phyloP scores from a whole-genome alignment of 2,888 invertebrate genomes.

The Nineta flava region DNA sequence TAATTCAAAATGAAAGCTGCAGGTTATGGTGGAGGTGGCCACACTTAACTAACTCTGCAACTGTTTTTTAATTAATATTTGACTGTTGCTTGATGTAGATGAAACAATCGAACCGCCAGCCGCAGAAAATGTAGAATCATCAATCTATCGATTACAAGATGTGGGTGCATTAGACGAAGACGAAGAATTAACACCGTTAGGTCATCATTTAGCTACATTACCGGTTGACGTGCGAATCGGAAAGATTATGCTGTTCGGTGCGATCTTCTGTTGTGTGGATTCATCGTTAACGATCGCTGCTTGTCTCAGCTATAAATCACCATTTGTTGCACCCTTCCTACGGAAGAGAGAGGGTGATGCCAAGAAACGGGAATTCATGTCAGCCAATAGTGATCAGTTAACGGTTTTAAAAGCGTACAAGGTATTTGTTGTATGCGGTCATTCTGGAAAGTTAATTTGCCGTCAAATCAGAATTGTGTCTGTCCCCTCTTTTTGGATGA shows the following conservation, averaged over 20 bases:
- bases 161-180: conserved; percentile 66
- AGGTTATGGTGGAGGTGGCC: too few species aligned
- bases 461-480: too few species aligned
- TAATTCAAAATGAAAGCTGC: too few species aligned
- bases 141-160: conserved; percentile 52
- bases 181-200: conserved; percentile 64
- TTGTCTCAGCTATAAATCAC: conserved; percentile 62
- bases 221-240: conserved; percentile 86
- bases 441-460: too few species aligned
- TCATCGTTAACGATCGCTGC: conserved; percentile 84
- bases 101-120: conserved; percentile 60
- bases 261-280: conserved; percentile 84
- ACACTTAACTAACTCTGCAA: too few species aligned
- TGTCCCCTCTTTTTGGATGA: too few species aligned
- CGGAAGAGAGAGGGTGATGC: conserved; percentile 54
- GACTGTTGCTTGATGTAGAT: conserved; percentile 32
- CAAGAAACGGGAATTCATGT: conserved; percentile 58
- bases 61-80: too few species aligned
- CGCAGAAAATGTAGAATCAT: conserved; percentile 46
- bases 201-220: conserved; percentile 71
- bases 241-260: conserved; percentile 82
- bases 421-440: too few species aligned
- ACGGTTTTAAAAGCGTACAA: conserved; percentile 72
- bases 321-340: conserved; percentile 59
- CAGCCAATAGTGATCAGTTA: conserved; percentile 77